Evolutionary conservation across 2,888 invertebrate species (phyloP).

Genomic region (Oxystoma pomonae): DNA sequence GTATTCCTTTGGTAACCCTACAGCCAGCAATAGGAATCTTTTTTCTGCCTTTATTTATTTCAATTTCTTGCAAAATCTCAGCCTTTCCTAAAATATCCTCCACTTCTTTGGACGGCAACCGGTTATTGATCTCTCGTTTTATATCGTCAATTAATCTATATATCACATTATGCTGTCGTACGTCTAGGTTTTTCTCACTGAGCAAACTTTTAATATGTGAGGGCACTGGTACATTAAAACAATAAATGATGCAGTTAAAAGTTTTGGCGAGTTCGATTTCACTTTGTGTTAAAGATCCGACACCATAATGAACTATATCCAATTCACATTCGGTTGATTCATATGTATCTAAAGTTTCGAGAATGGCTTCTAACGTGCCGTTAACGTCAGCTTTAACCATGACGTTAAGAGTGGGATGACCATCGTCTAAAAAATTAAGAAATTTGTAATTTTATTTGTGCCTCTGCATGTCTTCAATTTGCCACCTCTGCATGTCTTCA

Average conservation of each 20-base stretch:
- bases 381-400: conserved; percentile 82
- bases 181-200: conserved; percentile 51
- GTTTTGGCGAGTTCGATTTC: conserved; percentile 79
- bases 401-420: conserved; percentile 41
- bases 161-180: conserved; percentile 82
- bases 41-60: conserved; percentile 72
- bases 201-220: conserved; percentile 51
- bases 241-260: conserved; percentile 79
- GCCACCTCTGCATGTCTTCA: too few species aligned
- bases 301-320: conserved; percentile 84
- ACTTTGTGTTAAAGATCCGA: conserved; percentile 78
- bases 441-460: too few species aligned
- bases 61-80: conserved; percentile 77
- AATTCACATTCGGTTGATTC: conserved; percentile 71
- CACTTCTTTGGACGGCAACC: conserved; percentile 64
- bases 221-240: conserved; percentile 74
- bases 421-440: conserved; percentile 31
- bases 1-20: conserved; percentile 71
- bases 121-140: conserved; percentile 68
- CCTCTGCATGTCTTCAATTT: too few species aligned
- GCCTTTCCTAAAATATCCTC: conserved; percentile 83
- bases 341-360: conserved; percentile 87
- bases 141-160: conserved; percentile 90
- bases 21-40: conserved; percentile 88
- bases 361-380: conserved; percentile 93